Conservation (phyloP, 2,797 vertebrate species). For the Muscicapa comitata region DNA sequence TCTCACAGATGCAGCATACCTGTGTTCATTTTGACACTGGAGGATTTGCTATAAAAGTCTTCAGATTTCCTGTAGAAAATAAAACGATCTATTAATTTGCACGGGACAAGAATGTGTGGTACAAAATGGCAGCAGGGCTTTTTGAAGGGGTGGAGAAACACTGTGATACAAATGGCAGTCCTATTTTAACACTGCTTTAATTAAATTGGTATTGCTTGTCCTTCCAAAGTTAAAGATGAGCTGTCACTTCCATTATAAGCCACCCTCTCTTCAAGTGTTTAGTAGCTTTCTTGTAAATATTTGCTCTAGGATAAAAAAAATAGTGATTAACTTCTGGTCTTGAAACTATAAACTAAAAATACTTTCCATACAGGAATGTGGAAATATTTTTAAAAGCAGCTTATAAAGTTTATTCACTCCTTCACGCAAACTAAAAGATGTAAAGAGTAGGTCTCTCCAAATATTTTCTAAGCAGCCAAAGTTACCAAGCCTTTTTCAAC, state of each 20-base stretch:
- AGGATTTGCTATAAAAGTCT: constrained; percentile 75
- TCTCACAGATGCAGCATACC: constrained; percentile 77
- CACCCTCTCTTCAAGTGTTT: constrained; percentile 14
- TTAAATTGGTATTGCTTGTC: constrained; percentile 16
- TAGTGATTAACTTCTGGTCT: not conserved
- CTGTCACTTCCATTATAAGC: not conserved
- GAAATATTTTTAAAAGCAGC: not conserved
- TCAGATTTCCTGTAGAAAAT: constrained; percentile 79
- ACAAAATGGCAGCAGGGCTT: constrained; percentile 40
- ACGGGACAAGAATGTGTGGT: not conserved
- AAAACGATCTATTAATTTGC: constrained; percentile 68
- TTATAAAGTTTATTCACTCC: not conserved
- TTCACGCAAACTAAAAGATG: not conserved
- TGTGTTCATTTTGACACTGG: constrained; percentile 93
- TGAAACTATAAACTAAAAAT: not conserved
- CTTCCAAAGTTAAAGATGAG: constrained; percentile 49
- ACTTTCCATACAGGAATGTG: not conserved
- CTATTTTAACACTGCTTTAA: constrained; percentile 58
- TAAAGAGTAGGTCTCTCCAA: not conserved
- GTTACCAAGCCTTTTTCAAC: not conserved
- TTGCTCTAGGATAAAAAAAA: not conserved
- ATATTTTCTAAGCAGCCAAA: not conserved
- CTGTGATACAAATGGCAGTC: constrained; percentile 11
- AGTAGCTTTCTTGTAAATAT: constrained; percentile 14
- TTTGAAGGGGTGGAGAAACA: not conserved